Evolutionary conservation across 2,888 invertebrate species (phyloP).

Genomic region (Nephrocerus scutellatus): DNA sequence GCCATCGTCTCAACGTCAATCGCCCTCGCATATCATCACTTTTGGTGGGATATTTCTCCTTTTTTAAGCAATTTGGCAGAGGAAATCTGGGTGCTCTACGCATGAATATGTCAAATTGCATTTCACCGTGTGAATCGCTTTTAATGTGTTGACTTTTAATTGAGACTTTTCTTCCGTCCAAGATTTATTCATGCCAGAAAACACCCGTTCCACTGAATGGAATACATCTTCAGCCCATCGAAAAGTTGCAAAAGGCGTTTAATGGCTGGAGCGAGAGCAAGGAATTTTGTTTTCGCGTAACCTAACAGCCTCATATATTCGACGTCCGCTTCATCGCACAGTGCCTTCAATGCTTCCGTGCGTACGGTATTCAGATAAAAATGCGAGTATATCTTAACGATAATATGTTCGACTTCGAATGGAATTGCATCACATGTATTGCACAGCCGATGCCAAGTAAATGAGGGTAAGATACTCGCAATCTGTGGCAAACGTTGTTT

Average conservation of each 20-base stretch:
- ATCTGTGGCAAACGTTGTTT: too few species aligned
- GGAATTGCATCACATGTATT: too few species aligned
- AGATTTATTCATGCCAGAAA: conserved; percentile 4
- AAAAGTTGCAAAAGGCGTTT: conserved; percentile 14
- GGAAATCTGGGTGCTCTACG: conserved; percentile 7
- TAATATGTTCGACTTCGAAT: conserved; percentile 13
- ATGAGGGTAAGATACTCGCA: too few species aligned
- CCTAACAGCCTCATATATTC: conserved; percentile 16
- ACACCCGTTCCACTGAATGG: conserved; percentile 4
- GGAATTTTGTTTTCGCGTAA: conserved; percentile 16
- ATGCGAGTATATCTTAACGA: conserved; percentile 20
- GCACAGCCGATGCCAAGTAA: too few species aligned
- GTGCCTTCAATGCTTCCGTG: conserved; percentile 12
- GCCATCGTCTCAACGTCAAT: too few species aligned
- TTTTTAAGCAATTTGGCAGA: conserved; percentile 7
- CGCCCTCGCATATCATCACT: too few species aligned
- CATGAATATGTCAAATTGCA: conserved; percentile 3
- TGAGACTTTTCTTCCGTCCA: conserved; percentile 5
- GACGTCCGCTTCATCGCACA: conserved; percentile 12
- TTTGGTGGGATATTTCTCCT: too few species aligned
- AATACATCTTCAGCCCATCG: conserved; percentile 6
- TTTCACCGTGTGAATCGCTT: neutral
- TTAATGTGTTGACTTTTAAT: neutral
- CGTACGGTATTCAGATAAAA: conserved; percentile 17
- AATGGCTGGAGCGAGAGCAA: conserved; percentile 13